A percentile compares a stretch with the other conserved stretches of the same genome.
phyloP scores from a whole-genome alignment of 1,140 invertebrate species.

The Orussus abietinus region DNA sequence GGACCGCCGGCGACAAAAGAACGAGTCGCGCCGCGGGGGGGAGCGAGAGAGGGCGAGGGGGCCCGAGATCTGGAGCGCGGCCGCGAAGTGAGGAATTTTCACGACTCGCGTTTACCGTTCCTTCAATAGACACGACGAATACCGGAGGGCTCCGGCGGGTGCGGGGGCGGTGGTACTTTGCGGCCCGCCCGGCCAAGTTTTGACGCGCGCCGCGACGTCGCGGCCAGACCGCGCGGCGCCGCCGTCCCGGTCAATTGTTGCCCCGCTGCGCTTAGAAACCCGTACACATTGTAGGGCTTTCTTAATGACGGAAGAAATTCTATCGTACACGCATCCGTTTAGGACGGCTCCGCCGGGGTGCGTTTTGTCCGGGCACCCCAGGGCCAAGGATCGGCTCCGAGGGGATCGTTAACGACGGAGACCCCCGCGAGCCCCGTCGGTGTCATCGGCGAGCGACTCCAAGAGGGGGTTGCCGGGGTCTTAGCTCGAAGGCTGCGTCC shows the following conservation, averaged over 20 bases:
- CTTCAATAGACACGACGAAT: constrained; percentile 38
- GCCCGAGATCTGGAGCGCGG: constrained; percentile 33
- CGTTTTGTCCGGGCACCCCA: constrained; percentile 35
- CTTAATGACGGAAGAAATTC: constrained; percentile 54
- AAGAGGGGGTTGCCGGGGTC: too few relatives aligned
- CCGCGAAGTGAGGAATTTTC: constrained; percentile 37
- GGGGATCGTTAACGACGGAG: neutral
- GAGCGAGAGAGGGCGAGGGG: constrained; percentile 30
- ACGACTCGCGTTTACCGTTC: constrained; percentile 34
- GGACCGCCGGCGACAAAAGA: constrained; percentile 2
- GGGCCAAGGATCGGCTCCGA: constrained; percentile 13
- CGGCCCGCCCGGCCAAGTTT: constrained; percentile 16
- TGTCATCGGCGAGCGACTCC: too few relatives aligned
- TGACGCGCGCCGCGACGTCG: constrained; percentile 4
- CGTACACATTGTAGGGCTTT: constrained; percentile 47
- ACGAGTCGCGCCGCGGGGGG: constrained; percentile 14
- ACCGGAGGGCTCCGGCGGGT: constrained; percentile 6
- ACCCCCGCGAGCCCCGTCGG: too few relatives aligned
- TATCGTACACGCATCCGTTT: constrained; percentile 49
- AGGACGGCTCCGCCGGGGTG: constrained; percentile 34
- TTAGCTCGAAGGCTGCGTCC: too few relatives aligned
- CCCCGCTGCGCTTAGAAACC: constrained; percentile 39
- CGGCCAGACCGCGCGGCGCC: neutral
- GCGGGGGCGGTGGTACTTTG: constrained; percentile 2
- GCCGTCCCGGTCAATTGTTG: constrained; percentile 23